A percentile compares a stretch with the other conserved stretches of the same genome.
These are phyloP conservation scores for Otus sunia DNA, from an alignment of 2,113 vertebrate genomes.

Conservation along the genomic window DNA sequence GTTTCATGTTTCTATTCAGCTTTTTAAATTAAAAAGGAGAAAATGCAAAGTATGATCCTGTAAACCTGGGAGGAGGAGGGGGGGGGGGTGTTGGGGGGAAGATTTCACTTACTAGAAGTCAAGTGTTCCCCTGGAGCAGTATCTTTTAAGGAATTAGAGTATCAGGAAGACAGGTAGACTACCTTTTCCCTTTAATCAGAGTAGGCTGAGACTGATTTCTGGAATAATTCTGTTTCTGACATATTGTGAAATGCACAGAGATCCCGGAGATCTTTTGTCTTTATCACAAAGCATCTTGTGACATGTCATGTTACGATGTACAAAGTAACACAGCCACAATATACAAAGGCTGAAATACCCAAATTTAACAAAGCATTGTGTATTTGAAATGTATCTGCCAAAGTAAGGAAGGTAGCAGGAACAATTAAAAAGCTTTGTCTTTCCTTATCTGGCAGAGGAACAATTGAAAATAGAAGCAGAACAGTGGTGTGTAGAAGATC, in stretches of 20 bases:
- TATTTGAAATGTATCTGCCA: not conserved
- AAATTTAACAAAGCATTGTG: not conserved
- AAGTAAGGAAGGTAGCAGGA: not conserved
- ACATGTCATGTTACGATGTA: not conserved
- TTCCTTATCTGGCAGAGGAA: not conserved
- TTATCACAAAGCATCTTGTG: not conserved
- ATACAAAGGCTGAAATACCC: not conserved
- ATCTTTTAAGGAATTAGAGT: constrained; percentile 36
- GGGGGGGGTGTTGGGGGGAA: not conserved
- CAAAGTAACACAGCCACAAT: not conserved
- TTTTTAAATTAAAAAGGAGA: constrained; percentile 7
- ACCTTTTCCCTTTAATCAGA: constrained; percentile 24
- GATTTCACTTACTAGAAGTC: not conserved
- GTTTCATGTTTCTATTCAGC: constrained; percentile 29
- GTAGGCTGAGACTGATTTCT: not conserved
- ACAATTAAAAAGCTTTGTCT: not conserved
- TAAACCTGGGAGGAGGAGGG: not conserved
- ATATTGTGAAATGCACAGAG: not conserved
- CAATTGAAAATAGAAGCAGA: not conserved
- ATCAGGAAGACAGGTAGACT: constrained; percentile 40
- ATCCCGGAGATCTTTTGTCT: constrained; percentile 4
- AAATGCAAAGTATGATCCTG: not conserved
- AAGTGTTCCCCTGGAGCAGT: constrained; percentile 31
- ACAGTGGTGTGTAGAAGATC: not conserved
- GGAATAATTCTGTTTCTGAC: not conserved